These are phyloP conservation scores for Delichon dasypus DNA, from an alignment of 2,797 vertebrate species.

Conservation along the genomic window DNA sequence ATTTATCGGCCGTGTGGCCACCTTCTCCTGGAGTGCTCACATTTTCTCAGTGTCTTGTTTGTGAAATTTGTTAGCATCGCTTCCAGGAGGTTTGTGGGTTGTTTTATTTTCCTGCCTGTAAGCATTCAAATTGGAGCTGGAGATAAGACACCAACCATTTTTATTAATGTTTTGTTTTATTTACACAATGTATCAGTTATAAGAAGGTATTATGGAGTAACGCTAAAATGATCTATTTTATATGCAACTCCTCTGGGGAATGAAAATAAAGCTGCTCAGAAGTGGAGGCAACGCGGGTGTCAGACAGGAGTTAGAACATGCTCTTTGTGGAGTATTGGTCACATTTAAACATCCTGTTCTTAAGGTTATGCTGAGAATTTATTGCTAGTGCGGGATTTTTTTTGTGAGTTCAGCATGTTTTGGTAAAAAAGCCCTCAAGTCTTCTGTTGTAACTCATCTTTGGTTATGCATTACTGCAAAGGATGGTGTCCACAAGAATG, in stretches of 20 bases:
- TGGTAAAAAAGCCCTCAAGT: constrained; percentile 6
- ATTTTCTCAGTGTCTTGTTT: constrained; percentile 2
- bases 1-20: constrained; percentile 37
- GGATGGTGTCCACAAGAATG: background rate
- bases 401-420: constrained; percentile 28
- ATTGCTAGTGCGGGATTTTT: background rate
- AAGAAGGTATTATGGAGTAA: constrained; percentile 23
- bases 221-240: constrained; percentile 44
- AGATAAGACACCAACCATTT: constrained; percentile 26
- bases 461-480: background rate
- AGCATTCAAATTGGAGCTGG: background rate
- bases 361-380: constrained; percentile 32
- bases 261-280: constrained; percentile 40
- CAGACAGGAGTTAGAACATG: constrained; percentile 1
- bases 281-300: background rate
- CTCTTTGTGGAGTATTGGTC: constrained; percentile 17
- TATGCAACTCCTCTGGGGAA: constrained; percentile 21
- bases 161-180: constrained; percentile 51
- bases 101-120: rapidly evolving
- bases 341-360: constrained; percentile 8
- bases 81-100: background rate
- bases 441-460: constrained; percentile 13
- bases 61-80: constrained; percentile 20
- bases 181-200: constrained; percentile 36
- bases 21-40: constrained; percentile 8